These are phyloP conservation scores for Brachyistius frenatus DNA, from an alignment of 2,113 vertebrate genomes.

Conservation along the genomic window DNA sequence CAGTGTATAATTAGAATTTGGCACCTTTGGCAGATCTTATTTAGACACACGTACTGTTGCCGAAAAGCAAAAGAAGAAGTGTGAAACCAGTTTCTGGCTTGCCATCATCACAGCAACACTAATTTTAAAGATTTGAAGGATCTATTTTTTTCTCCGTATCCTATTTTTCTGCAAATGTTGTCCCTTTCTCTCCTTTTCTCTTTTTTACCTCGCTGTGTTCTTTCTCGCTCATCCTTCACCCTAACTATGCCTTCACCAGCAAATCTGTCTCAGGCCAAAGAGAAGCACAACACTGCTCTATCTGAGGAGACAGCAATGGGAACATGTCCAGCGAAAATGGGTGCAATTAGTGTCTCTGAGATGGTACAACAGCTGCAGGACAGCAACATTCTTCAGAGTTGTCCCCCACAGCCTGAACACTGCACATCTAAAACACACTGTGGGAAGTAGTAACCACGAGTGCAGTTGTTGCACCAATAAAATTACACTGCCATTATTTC, in stretches of 20 bases:
- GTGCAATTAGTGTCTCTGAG: slow-evolving; percentile 64
- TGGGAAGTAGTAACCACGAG: slow-evolving; percentile 38
- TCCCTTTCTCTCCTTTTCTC: not conserved
- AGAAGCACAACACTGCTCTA: slow-evolving; percentile 47
- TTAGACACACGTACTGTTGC: slow-evolving; percentile 2
- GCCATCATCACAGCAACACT: slow-evolving; percentile 5
- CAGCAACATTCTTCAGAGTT: slow-evolving; percentile 61
- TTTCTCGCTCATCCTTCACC: slow-evolving; percentile 45
- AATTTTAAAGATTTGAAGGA: slow-evolving; percentile 4
- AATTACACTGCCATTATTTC: slow-evolving; percentile 45
- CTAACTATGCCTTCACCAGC: slow-evolving; percentile 51
- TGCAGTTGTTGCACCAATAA: slow-evolving; percentile 27
- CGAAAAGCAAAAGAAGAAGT: not conserved
- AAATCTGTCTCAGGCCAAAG: slow-evolving; percentile 51
- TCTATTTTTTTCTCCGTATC: not conserved
- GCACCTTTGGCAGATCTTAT: slow-evolving; percentile 26
- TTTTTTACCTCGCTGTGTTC: slow-evolving; percentile 14
- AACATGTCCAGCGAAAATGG: slow-evolving; percentile 62
- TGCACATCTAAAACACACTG: slow-evolving; percentile 35
- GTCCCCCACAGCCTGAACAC: slow-evolving; percentile 43
- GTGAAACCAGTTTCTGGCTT: not conserved
- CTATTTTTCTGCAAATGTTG: not conserved
- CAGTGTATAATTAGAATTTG: slow-evolving; percentile 34
- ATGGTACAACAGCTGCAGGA: slow-evolving; percentile 51
- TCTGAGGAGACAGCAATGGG: slow-evolving; percentile 53